Evolutionary conservation across 2,113 vertebrate genomes (phyloP), one percentile per base, ranked within the genome.

Genomic region (Polypterus bichir): DNA sequence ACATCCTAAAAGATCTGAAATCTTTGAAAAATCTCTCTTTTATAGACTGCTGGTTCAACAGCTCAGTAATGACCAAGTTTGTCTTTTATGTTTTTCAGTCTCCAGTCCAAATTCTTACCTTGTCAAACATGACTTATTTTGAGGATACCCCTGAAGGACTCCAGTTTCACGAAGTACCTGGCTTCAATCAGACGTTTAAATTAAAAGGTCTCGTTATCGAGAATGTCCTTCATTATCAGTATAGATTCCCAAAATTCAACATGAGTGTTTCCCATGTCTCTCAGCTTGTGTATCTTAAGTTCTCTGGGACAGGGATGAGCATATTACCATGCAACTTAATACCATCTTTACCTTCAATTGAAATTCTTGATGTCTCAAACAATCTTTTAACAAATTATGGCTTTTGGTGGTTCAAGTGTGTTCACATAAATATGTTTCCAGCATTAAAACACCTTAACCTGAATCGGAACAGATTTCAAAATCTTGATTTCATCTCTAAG

Each of bases 41-140:
- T n/a, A 67, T 70, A 47, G 65, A 74, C 62, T 77, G 69, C 0
- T 77, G 69, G 75, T 67, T 76, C 0, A 81, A 78, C 64, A 79
- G 71, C 59, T 76, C 77, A 0, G 70, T 83, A 46, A 55, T 79
- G 67, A 63, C 65, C 9, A 68, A 49, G 4, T 54, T 83, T 2
- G 0, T 79, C 0, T 64, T 66, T 58, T 73, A 77, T 44, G 11
- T 74, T 27, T 68, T 71, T 67, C 47, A 62, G 44, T 79, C 77
- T 62, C 48, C 63, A 7, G 3, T 81, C 52, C 52, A 65, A n/a
- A 46, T 69, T 27, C 6, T 81, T 27, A 66, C 54, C 1, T 79
- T 83, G 61, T 49, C 70, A 11, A 80, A 81, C 48, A 76, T 79
- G 4, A 78, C 71, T 4, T 54, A 54, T 27, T 27, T 27, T 54